Evolutionary conservation across 2,888 invertebrate genomes (phyloP).

Genomic region (Dynastes hyllus): DNA sequence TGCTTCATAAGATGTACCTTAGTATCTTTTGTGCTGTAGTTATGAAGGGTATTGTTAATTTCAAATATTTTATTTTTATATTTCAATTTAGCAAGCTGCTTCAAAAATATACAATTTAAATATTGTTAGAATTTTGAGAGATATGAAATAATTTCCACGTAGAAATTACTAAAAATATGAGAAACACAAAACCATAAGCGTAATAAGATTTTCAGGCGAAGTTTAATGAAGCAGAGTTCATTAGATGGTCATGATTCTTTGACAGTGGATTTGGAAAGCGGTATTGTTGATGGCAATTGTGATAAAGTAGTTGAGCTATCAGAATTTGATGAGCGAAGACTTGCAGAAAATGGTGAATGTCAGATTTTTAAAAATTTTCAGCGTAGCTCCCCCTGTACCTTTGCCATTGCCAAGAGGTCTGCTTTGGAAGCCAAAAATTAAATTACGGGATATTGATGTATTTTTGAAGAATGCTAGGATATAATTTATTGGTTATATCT

Average conservation of each 20-base stretch:
- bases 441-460: slow-evolving; percentile 93
- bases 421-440: slow-evolving; percentile 97
- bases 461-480: slow-evolving; percentile 93
- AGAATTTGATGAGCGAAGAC: slow-evolving; percentile 73
- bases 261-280: slow-evolving; percentile 81
- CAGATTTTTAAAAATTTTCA: slow-evolving; percentile 65
- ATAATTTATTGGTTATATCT: slow-evolving; percentile 96
- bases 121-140: too few species aligned
- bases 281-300: slow-evolving; percentile 77
- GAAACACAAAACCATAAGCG: slow-evolving; percentile 89
- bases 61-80: too few species aligned
- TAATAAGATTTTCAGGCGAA: slow-evolving; percentile 81
- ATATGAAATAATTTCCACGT: too few species aligned
- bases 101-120: too few species aligned
- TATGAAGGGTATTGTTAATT: too few species aligned
- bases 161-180: slow-evolving; percentile 70
- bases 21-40: too few species aligned
- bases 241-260: slow-evolving; percentile 87
- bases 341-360: slow-evolving; percentile 65
- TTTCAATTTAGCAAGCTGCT: too few species aligned
- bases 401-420: slow-evolving; percentile 72
- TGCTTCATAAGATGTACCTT: too few species aligned
- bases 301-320: slow-evolving; percentile 74
- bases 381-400: slow-evolving; percentile 65
- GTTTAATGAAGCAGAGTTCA: slow-evolving; percentile 93